Conservation (phyloP, 2,113 vertebrate genomes). For the Indicator maculatus region DNA sequence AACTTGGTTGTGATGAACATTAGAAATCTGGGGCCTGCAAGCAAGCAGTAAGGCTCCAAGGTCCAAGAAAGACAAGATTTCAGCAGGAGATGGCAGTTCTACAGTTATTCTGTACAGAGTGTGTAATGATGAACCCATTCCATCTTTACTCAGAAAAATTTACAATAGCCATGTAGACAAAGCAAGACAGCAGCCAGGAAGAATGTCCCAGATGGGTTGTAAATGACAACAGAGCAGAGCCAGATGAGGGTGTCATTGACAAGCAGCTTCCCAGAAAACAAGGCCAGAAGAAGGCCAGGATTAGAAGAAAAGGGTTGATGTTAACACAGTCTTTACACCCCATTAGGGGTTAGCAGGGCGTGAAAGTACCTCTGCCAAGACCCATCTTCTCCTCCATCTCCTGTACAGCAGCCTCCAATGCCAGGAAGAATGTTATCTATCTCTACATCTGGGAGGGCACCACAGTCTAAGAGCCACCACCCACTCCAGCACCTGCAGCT, state of each 20-base stretch:
- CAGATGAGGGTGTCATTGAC: too few species aligned
- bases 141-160: not conserved
- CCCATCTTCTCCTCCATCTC: not conserved
- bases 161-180: not conserved
- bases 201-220: not conserved
- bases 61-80: not conserved
- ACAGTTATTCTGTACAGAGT: not conserved
- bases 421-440: not conserved
- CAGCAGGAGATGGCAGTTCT: not conserved
- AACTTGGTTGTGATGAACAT: not conserved
- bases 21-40: not conserved
- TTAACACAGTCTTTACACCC: not conserved
- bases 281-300: not conserved
- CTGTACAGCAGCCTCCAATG: not conserved
- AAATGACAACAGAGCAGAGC: not conserved
- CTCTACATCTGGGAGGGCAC: not conserved
- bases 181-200: not conserved
- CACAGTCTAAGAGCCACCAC: not conserved
- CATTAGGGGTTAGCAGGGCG: not conserved
- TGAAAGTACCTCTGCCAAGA: not conserved
- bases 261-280: accelerated
- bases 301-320: not conserved
- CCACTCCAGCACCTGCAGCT: not conserved
- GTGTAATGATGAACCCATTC: not conserved
- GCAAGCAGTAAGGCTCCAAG: not conserved